These are phyloP conservation scores for Platichthys flesus DNA, from an alignment of 2,113 vertebrate genomes.

Conservation along the genomic window DNA sequence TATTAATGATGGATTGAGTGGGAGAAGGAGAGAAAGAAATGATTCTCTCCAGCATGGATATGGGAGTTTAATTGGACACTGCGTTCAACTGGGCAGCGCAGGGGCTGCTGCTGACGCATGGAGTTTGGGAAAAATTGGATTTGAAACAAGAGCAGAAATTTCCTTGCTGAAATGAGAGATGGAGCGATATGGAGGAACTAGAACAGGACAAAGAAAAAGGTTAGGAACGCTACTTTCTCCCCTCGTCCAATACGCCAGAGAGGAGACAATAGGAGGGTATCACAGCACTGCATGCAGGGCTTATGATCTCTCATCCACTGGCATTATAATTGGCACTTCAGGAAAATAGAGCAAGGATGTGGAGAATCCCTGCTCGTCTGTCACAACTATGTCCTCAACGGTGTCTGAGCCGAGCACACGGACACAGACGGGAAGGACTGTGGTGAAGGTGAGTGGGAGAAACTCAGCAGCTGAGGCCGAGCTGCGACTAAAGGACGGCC, in stretches of 20 bases:
- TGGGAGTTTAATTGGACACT: constrained; percentile 77
- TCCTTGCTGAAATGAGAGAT: constrained; percentile 71
- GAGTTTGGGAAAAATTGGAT: constrained; percentile 73
- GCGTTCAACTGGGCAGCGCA: constrained; percentile 55
- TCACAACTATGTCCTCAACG: constrained; percentile 22
- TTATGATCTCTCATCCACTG: constrained; percentile 43
- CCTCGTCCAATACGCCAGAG: constrained; percentile 42
- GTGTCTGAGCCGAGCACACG: constrained; percentile 9
- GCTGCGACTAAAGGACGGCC: constrained; percentile 30
- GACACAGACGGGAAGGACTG: constrained; percentile 1
- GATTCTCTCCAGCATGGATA: constrained; percentile 62
- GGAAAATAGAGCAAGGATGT: constrained; percentile 50
- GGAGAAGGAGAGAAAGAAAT: constrained; percentile 42
- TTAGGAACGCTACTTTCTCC: constrained; percentile 60
- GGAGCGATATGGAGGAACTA: constrained; percentile 52
- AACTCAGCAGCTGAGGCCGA: not conserved
- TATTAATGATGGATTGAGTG: constrained; percentile 61
- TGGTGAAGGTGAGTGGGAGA: constrained; percentile 37
- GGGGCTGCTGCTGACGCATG: constrained; percentile 74
- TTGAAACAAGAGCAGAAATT: constrained; percentile 78
- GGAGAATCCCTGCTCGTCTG: constrained; percentile 33
- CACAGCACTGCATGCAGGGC: constrained; percentile 35
- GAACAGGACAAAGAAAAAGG: constrained; percentile 61
- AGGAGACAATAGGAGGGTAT: constrained; percentile 42
- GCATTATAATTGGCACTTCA: constrained; percentile 57